Evolutionary conservation across 2,888 invertebrate species (phyloP).

Genomic region (Lamellibrachia columna): DNA sequence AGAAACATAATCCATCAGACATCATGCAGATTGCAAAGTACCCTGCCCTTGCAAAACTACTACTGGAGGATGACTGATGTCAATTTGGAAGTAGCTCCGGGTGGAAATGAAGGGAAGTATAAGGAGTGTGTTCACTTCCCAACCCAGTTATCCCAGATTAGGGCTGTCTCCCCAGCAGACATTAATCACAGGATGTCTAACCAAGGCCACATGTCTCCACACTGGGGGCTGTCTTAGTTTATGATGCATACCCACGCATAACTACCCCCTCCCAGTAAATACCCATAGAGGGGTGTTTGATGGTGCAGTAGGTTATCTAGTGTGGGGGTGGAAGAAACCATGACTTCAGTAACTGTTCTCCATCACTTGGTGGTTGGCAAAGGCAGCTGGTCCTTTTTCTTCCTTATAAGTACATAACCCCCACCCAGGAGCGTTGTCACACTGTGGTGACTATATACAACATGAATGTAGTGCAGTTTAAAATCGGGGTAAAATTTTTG

Average conservation of each 20-base stretch:
- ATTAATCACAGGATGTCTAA: constrained; percentile 6
- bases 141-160: background rate
- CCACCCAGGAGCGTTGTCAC: too few relatives aligned
- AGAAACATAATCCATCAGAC: background rate
- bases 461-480: too few relatives aligned
- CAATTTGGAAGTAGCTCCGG: background rate
- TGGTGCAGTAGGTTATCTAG: background rate
- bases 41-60: background rate
- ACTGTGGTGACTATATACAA: too few relatives aligned
- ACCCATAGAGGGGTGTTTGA: background rate
- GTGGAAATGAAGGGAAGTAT: background rate
- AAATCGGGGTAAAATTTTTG: too few relatives aligned
- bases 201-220: background rate
- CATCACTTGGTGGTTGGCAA: background rate
- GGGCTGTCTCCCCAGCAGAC: background rate
- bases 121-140: background rate
- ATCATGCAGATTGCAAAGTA: background rate
- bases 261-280: background rate
- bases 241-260: background rate
- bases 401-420: too few relatives aligned
- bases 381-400: too few relatives aligned
- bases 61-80: background rate
- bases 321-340: background rate
- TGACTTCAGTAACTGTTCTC: background rate
- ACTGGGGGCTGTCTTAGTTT: background rate